Percentiles rank a stretch among this genome's conserved stretches.
Evolutionary conservation across 2,888 invertebrate genomes (phyloP).

Genomic region (Cerceris rybyensis): DNA sequence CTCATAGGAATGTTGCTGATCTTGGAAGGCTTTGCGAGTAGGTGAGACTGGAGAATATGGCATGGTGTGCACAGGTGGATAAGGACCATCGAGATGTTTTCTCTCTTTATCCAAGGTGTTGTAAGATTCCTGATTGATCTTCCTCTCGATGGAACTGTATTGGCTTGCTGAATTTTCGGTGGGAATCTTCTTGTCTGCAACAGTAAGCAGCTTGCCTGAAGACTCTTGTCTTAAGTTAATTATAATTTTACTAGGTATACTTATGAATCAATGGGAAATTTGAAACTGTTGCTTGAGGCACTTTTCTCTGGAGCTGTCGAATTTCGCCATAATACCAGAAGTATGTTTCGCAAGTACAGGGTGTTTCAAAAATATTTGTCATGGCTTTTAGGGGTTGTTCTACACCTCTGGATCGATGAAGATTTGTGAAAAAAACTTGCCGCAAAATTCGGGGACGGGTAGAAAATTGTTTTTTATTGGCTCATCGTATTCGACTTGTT

Average conservation of each 20-base stretch:
- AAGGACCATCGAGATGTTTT: slow-evolving; percentile 47
- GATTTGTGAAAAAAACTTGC: too few species aligned
- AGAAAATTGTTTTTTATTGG: too few species aligned
- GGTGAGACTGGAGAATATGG: slow-evolving; percentile 61
- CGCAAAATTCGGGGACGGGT: too few species aligned
- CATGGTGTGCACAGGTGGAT: slow-evolving; percentile 58
- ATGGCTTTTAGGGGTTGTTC: too few species aligned
- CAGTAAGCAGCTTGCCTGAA: slow-evolving; percentile 53
- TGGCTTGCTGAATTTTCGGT: slow-evolving; percentile 70
- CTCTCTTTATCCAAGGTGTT: slow-evolving; percentile 25
- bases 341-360: too few species aligned
- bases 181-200: slow-evolving; percentile 57
- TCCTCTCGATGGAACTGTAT: slow-evolving; percentile 75
- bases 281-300: too few species aligned
- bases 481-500: too few species aligned
- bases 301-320: too few species aligned
- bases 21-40: slow-evolving; percentile 54
- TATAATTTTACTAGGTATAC: slow-evolving; percentile 59
- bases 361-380: too few species aligned
- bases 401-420: too few species aligned
- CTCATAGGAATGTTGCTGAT: slow-evolving; percentile 55
- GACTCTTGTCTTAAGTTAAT: slow-evolving; percentile 58
- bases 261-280: too few species aligned
- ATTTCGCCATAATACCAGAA: too few species aligned
- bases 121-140: slow-evolving; percentile 72